These are phyloP conservation scores for Protaetia brevitarsis DNA, from an alignment of 1,140 invertebrate species.

Conservation along the genomic window DNA sequence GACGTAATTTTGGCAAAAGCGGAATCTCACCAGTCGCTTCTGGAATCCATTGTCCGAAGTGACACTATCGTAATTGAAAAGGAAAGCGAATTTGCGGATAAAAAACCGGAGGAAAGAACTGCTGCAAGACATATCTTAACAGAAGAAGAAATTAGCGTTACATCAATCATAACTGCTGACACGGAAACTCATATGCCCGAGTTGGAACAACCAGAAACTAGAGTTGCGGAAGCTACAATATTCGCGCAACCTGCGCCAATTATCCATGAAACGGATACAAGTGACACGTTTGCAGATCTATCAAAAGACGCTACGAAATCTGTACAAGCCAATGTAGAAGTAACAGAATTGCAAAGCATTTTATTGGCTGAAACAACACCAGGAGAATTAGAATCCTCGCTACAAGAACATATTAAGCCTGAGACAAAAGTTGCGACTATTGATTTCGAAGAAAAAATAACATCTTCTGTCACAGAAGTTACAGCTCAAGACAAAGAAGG, in stretches of 20 bases:
- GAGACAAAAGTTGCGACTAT: conserved; percentile 39
- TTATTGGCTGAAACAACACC: conserved; percentile 40
- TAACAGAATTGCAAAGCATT: conserved; percentile 43
- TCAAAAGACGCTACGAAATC: conserved; percentile 28
- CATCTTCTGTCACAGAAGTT: conserved; percentile 34
- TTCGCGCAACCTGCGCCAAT: conserved; percentile 38
- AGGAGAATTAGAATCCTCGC: conserved; percentile 44
- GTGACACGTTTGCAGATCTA: conserved; percentile 41
- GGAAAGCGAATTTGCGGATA: conserved; percentile 52
- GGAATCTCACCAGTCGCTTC: conserved; percentile 47
- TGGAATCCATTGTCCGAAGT: conserved; percentile 49
- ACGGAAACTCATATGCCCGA: conserved; percentile 50
- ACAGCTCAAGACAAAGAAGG: conserved; percentile 52
- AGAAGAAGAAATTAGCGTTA: conserved; percentile 52
- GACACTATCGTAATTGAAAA: conserved; percentile 48
- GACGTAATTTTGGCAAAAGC: conserved; percentile 44
- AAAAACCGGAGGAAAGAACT: conserved; percentile 45
- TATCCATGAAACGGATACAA: conserved; percentile 38
- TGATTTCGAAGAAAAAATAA: conserved; percentile 38
- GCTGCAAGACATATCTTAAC: conserved; percentile 52
- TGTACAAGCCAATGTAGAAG: conserved; percentile 34
- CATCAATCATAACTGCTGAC: conserved; percentile 52
- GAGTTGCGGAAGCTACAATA: conserved; percentile 38
- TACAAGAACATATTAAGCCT: conserved; percentile 30
- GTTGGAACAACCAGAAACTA: conserved; percentile 29